phyloP scores from a whole-genome alignment of 1,140 invertebrate genomes.

The Trichonephila inaurata region DNA sequence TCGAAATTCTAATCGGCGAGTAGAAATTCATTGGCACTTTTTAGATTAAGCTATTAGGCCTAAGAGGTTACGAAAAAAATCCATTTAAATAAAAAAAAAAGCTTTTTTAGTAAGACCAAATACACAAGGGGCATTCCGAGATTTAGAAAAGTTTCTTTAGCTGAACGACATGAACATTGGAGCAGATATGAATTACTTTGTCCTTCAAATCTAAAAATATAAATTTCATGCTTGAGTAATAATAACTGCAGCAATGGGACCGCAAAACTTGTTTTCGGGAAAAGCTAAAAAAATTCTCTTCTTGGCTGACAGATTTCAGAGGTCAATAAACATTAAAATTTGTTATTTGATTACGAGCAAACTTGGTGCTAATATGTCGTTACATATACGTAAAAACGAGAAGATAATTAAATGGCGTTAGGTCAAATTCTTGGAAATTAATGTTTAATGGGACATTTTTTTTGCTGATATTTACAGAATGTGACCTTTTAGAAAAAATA shows the following conservation, averaged over 20 bases:
- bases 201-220: constrained; percentile 40
- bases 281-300: constrained; percentile 30
- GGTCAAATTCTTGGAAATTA: no score
- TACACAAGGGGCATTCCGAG: background rate
- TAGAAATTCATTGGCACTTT: no score
- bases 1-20: no score
- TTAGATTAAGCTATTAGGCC: no score
- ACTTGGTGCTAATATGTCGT: background rate
- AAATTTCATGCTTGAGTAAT: constrained; percentile 48
- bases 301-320: constrained; percentile 49
- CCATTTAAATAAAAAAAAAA: no score
- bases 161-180: background rate
- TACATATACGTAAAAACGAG: background rate
- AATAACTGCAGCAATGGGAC: constrained; percentile 50
- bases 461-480: no score
- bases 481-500: no score
- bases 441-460: no score
- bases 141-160: background rate
- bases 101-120: no score
- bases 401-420: background rate
- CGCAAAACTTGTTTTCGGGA: constrained; percentile 29
- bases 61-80: no score
- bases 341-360: background rate
- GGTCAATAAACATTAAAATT: constrained; percentile 52
- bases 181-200: constrained; percentile 25